Conservation (phyloP, 2,113 vertebrate species). For the Dasyprocta punctata region DNA sequence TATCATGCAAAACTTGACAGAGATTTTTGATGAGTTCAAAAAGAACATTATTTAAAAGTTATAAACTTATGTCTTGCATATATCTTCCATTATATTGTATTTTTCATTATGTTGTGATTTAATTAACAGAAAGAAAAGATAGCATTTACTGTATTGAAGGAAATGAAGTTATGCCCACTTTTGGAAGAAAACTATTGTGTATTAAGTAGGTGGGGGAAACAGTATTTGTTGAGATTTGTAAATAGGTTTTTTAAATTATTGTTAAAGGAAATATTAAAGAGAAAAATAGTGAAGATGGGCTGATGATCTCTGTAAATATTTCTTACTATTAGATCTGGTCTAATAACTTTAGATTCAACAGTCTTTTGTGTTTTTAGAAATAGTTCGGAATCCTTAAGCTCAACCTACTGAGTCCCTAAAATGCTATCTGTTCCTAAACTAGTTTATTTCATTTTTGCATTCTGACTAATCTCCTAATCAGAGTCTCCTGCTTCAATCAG, state of each 20-base stretch:
- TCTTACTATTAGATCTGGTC: not conserved
- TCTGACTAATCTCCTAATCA: not conserved
- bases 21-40: not conserved
- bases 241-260: not conserved
- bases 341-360: not conserved
- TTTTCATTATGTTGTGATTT: not conserved
- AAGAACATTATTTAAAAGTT: slow-evolving; percentile 20
- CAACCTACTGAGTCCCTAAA: not conserved
- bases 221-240: not conserved
- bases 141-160: not conserved
- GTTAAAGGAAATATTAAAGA: not conserved
- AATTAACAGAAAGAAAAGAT: slow-evolving; percentile 1
- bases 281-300: not conserved
- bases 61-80: not conserved
- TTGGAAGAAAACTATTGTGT: not conserved
- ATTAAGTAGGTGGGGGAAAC: not conserved
- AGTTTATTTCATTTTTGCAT: not conserved
- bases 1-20: slow-evolving; percentile 2
- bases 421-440: not conserved
- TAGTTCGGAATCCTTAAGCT: not conserved
- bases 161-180: not conserved
- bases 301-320: not conserved
- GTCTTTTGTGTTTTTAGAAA: not conserved
- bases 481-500: not conserved
- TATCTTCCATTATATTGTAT: not conserved